Conservation (phyloP, 2,888 invertebrate species). For the Amiota mariae region DNA sequence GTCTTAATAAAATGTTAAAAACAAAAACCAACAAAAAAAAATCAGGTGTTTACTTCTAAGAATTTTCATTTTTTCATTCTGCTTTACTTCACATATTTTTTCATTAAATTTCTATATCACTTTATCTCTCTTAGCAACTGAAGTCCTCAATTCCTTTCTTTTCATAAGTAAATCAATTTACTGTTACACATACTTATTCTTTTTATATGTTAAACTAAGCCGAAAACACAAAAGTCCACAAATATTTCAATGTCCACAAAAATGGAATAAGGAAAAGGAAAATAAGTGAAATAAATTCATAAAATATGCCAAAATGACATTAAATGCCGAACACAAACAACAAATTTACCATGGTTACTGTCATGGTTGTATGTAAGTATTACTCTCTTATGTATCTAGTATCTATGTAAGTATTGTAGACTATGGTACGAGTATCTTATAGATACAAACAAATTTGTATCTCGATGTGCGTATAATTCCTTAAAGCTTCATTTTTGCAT, state of each 20-base stretch:
- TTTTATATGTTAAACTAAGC: constrained; percentile 29
- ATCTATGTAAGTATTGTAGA: constrained; percentile 36
- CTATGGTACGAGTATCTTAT: constrained; percentile 31
- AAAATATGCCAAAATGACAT: constrained; percentile 36
- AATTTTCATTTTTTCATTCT: background rate
- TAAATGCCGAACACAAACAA: background rate
- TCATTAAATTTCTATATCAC: background rate
- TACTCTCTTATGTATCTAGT: constrained; percentile 27
- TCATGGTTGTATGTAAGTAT: constrained; percentile 12
- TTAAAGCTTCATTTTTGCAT: constrained; percentile 38
- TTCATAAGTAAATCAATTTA: constrained; percentile 53
- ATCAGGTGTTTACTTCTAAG: too few species aligned
- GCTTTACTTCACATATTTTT: background rate
- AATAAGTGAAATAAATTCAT: background rate
- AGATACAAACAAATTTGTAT: background rate
- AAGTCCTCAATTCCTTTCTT: too few species aligned
- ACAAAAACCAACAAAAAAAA: too few species aligned
- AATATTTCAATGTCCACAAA: background rate
- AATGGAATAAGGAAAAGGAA: background rate
- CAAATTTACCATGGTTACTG: constrained; percentile 8
- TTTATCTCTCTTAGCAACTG: too few species aligned
- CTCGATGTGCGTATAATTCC: constrained; percentile 33
- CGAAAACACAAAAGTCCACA: background rate
- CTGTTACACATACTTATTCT: constrained; percentile 47
- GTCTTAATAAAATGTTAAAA: too few species aligned